Evolutionary conservation across 2,797 vertebrate species (phyloP).

Genomic region (Percopsis omiscomaycus): DNA sequence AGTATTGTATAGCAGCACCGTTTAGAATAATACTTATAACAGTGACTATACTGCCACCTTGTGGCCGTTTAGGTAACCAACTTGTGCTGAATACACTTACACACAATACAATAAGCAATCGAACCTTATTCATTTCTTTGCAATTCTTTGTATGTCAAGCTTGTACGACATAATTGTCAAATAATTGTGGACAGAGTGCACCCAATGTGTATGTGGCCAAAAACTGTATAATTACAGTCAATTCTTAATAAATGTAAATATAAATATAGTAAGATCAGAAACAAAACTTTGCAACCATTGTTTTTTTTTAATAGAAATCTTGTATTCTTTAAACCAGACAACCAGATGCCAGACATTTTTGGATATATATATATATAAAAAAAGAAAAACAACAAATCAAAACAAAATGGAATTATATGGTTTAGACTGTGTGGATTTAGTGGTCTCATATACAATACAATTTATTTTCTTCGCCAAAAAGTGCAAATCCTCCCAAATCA

Average conservation of each 20-base stretch:
- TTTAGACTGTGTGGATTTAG: constrained; percentile 83
- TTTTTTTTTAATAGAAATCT: constrained; percentile 82
- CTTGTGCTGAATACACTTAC: background rate
- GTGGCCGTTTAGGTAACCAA: constrained; percentile 45
- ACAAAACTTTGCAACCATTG: constrained; percentile 71
- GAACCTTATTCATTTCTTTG: background rate
- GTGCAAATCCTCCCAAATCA: constrained; percentile 80
- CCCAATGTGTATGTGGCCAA: background rate
- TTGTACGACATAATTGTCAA: too few species aligned
- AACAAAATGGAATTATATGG: constrained; percentile 81
- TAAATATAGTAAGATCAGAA: constrained; percentile 14
- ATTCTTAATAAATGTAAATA: background rate
- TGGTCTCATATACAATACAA: constrained; percentile 83
- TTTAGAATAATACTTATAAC: constrained; percentile 20
- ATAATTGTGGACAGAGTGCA: too few species aligned
- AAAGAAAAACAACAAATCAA: constrained; percentile 59
- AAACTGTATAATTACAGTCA: background rate
- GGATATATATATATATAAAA: constrained; percentile 71
- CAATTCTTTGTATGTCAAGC: too few species aligned
- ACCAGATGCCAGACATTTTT: constrained; percentile 83
- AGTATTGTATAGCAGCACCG: constrained; percentile 17
- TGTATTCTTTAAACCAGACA: constrained; percentile 82
- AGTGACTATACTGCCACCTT: constrained; percentile 68
- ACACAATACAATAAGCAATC: background rate
- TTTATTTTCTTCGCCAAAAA: constrained; percentile 80